A percentile compares a stretch with the other conserved stretches of the same genome.
phyloP scores from a whole-genome alignment of 2,113 vertebrate genomes.

The Coptodon bakossiorum region DNA sequence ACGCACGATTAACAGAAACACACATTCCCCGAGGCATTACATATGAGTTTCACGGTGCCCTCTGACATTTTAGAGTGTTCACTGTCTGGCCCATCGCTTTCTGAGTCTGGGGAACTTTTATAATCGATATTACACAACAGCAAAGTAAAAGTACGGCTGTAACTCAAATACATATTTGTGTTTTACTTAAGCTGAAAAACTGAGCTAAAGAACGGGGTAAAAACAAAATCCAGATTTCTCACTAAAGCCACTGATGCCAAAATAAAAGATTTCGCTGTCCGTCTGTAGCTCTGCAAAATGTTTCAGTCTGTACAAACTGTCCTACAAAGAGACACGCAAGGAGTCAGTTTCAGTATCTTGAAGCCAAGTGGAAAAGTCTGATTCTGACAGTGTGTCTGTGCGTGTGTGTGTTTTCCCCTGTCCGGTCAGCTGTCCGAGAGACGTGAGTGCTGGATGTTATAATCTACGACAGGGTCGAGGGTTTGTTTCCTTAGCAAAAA shows the following conservation, averaged over 20 bases:
- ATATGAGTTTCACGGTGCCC: background rate
- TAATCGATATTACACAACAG: background rate
- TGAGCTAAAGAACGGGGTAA: background rate
- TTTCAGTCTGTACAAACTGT: background rate
- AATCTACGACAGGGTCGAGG: background rate
- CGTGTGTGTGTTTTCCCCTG: background rate
- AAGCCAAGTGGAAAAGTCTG: background rate
- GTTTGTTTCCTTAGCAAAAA: background rate
- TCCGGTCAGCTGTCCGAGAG: background rate
- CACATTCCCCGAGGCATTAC: background rate
- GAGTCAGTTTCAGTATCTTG: background rate
- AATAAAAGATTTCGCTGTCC: background rate
- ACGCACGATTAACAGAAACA: background rate
- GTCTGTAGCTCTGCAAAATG: background rate
- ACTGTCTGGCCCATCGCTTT: background rate
- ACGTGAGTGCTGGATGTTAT: background rate
- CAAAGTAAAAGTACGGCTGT: background rate
- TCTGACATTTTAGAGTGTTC: conserved; percentile 4
- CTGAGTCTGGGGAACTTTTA: background rate
- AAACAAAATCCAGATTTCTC: background rate
- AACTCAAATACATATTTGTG: background rate
- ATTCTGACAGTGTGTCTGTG: background rate
- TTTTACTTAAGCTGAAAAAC: background rate
- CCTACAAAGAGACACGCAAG: background rate
- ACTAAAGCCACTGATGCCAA: background rate